Evolutionary conservation across 2,113 vertebrate species (phyloP).

Genomic region (Brachyistius frenatus): DNA sequence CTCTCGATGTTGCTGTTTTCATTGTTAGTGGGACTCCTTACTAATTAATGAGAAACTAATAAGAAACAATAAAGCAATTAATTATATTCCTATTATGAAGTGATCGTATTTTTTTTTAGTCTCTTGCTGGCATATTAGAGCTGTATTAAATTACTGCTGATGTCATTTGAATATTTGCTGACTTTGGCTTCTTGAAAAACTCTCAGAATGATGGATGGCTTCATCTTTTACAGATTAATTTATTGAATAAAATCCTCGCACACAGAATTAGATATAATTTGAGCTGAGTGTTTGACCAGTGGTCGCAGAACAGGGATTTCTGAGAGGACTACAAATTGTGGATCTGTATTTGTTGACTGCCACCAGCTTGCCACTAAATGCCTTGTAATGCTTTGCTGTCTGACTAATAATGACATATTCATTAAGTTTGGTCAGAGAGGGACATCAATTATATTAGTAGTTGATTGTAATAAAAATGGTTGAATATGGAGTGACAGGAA

Average conservation of each 20-base stretch:
- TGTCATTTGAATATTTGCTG: background rate
- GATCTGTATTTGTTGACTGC: background rate
- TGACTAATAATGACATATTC: background rate
- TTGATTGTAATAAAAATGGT: conserved; percentile 23
- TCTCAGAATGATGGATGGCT: background rate
- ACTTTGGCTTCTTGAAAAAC: background rate
- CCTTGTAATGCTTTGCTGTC: background rate
- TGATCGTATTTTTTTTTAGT: background rate
- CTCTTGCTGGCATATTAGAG: background rate
- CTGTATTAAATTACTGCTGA: background rate
- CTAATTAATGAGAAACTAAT: too few relatives aligned
- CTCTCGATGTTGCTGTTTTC: background rate
- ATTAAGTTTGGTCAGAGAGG: conserved; percentile 1
- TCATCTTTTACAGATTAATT: background rate
- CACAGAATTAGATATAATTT: background rate
- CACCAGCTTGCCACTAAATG: too few relatives aligned
- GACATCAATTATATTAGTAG: background rate
- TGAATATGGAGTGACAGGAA: conserved; percentile 48
- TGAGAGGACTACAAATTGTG: background rate
- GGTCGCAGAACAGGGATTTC: background rate
- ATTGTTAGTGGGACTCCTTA: background rate
- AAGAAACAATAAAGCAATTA: too few relatives aligned
- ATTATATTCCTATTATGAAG: too few relatives aligned
- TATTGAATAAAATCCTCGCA: background rate
- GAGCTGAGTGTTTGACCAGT: background rate